Evolutionary conservation across 2,888 invertebrate species (phyloP).

Genomic region (Calliopum simillimum): DNA sequence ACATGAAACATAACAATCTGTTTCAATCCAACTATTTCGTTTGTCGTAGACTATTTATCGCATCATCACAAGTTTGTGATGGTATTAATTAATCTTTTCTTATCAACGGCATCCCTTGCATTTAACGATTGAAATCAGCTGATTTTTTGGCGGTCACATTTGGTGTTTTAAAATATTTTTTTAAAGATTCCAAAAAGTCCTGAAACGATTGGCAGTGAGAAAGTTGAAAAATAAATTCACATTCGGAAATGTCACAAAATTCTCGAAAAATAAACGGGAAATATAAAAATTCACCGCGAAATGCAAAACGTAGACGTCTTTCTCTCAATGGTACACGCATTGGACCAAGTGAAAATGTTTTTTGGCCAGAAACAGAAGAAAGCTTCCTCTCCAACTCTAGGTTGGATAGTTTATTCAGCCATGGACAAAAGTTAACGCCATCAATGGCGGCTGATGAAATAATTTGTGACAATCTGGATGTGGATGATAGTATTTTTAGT

Average conservation of each 20-base stretch:
- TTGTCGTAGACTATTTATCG: too few relatives aligned
- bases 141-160: slow-evolving; percentile 5
- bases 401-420: slow-evolving; percentile 44
- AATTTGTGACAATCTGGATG: slow-evolving; percentile 1
- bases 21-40: too few relatives aligned
- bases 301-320: slow-evolving; percentile 45
- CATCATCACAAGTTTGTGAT: too few relatives aligned
- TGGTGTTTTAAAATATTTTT: not conserved
- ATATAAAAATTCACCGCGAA: slow-evolving; percentile 8
- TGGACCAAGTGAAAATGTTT: slow-evolving; percentile 45
- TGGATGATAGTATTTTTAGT: slow-evolving; percentile 55
- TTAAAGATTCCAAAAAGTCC: too few relatives aligned
- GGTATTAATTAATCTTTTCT: too few relatives aligned
- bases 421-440: slow-evolving; percentile 14
- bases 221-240: not conserved
- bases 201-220: too few relatives aligned
- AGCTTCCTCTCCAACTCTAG: slow-evolving; percentile 58
- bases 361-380: slow-evolving; percentile 57
- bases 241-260: slow-evolving; percentile 30
- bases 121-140: too few relatives aligned
- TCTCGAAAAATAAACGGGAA: slow-evolving; percentile 19
- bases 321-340: not conserved
- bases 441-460: slow-evolving; percentile 23
- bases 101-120: too few relatives aligned
- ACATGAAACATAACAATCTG: too few relatives aligned